Evolutionary conservation across 2,797 vertebrate species (phyloP).

Genomic region (Clamator glandarius): DNA sequence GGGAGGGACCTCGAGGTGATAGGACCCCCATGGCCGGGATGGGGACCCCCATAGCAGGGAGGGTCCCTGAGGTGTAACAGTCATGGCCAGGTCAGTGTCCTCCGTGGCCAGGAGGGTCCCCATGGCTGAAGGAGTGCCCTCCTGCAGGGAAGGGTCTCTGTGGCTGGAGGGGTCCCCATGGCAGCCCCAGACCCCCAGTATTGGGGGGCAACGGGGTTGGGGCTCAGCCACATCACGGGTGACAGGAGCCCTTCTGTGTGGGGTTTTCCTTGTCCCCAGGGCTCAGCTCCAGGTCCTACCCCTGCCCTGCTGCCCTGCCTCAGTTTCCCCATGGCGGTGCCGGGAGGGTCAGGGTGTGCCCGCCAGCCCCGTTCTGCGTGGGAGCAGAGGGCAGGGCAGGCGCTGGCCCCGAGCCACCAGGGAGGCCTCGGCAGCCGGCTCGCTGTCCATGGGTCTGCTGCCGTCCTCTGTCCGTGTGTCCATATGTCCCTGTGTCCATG

Average conservation of each 20-base stretch:
- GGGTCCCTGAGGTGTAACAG: no score
- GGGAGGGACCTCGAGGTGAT: neutral
- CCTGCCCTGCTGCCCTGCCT: neutral
- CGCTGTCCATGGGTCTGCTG: accelerated
- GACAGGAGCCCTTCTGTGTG: neutral
- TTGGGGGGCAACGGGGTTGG: accelerated
- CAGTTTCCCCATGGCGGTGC: constrained; percentile 1
- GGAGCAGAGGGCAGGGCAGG: neutral
- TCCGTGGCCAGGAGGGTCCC: neutral
- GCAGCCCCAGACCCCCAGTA: neutral
- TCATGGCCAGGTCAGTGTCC: no score
- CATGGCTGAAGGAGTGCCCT: no score
- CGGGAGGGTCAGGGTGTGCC: neutral
- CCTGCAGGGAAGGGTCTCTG: no score
- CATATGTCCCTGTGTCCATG: neutral
- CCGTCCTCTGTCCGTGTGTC: no score
- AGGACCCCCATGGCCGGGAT: neutral
- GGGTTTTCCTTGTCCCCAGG: neutral
- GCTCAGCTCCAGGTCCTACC: neutral
- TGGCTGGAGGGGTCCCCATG: neutral
- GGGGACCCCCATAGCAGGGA: neutral
- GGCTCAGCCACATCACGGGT: neutral
- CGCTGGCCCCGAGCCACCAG: neutral
- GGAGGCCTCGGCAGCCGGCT: no score
- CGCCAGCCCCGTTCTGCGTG: accelerated